Base-by-base conservation (phyloP, 2,113 vertebrate species). In the Dicentrarchus labrax region DNA sequence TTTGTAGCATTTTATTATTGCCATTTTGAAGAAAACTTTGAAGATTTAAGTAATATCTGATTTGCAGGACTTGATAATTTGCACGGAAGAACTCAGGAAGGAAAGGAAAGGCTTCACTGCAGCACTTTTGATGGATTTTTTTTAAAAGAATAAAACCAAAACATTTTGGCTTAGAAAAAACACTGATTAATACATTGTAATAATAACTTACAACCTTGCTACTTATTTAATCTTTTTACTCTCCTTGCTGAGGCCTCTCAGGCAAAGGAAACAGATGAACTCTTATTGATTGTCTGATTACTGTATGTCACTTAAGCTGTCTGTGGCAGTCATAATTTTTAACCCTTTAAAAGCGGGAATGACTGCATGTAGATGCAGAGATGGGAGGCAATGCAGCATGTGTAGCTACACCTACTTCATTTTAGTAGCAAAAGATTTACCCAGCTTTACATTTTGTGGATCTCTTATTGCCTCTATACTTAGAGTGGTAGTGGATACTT, bases 1-100 rank as follows among this genome's bases (percentile, higher is more conserved):
- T 90, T 91, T 90, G 85, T 85, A 92, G 90, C 82, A 86, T 78
- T 89, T 92, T 86, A 69, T 59, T 69, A 69, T 69, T 56, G 19
- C 72, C 6, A 43, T 86, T 91, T 89, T 90, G 64, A 85, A 84
- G 57, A 68, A 68, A 13, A 54, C 73, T 4, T 66, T 81, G 19
- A 67, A 41, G 43, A 59, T 82, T 76, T 50, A 53, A 68, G 41
- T 68, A 43, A 61, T 9, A 72, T 59, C 39, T 76, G 73, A 59
- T 87, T 68, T 50, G 66, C 7, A 45, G 62, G 61, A 77, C 43
- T 85, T 56, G 54, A 65, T 41, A n/a, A 19, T 36, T 47, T 64
- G n/a, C 30, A 36, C 11, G 2, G 11, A 80, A 62, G 64, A 82
- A 71, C 74, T 84, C 74, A 82, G 78, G 78, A 80, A 76, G 45